Evolutionary conservation across 2,113 vertebrate genomes (phyloP), one percentile per base, ranked within the genome.

Genomic region (Dasyurus viverrinus): DNA sequence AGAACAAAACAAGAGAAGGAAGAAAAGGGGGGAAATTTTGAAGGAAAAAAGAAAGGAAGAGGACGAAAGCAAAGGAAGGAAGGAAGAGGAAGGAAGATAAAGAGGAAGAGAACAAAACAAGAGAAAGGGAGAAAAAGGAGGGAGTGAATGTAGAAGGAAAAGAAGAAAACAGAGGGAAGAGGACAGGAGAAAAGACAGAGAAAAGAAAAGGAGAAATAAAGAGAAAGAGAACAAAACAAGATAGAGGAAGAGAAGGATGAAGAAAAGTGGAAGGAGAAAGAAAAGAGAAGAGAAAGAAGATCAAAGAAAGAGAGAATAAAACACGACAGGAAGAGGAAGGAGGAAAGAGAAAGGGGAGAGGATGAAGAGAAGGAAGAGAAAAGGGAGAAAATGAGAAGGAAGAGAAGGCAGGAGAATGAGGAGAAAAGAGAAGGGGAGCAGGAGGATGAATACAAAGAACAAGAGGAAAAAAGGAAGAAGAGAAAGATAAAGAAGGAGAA

Each of bases 271-370:
- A 30, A 19, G 27, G 24, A 36, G 48, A 48, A 50, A 26, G 36
- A 3, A 42, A 89, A 25, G 60, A 53, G 5, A 36, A 52, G 25
- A 48, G 27, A 90, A 16, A 22, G 42, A 47, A 14, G 6, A 9
- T 24, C n/a, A 27, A 9, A 42, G 26, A n/a, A 23, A 25, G 0
- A 14, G 3, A 2, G 7, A 42, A 48, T 0, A 36, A n/a, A 30
- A 52, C 52, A 16, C 46, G 8, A 42, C 23, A 53, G 53, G 68
- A 5, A 47, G 68, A n/a, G 46, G 23, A n/a, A 36, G 14, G 1
- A 8, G 23, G n/a, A 68, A 26, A 42, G 50, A 53, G 30, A 26
- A 30, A 90, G 23, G 46, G 25, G 24, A 42, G 10, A 30, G 16
- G 54, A 54, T 36, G n/a, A 36, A 46, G n/a, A 10, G 2, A 8